phyloP scores from a whole-genome alignment of 2,888 invertebrate species.

The Amiota mariae region DNA sequence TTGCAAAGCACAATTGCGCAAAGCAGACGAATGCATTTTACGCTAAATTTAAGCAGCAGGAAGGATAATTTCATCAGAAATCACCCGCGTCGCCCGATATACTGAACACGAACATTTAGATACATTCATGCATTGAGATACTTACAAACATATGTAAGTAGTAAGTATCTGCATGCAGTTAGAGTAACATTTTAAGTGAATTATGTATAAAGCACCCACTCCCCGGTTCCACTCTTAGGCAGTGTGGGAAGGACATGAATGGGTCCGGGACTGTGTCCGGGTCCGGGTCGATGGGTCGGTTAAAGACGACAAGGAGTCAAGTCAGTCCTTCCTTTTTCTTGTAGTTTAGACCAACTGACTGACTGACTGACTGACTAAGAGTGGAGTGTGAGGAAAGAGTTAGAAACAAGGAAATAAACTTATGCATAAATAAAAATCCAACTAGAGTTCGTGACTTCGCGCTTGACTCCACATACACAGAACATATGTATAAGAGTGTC shows the following conservation, averaged over 20 bases:
- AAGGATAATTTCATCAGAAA: slow-evolving; percentile 15
- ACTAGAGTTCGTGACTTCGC: slow-evolving; percentile 29
- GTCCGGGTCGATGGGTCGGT: no score
- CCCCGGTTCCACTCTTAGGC: background rate
- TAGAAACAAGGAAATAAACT: slow-evolving; percentile 28
- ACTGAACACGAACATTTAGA: background rate
- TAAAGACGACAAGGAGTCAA: no score
- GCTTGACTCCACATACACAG: background rate
- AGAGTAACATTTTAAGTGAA: slow-evolving; percentile 14
- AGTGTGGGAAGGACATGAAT: background rate
- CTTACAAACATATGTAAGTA: background rate
- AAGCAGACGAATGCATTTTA: slow-evolving; percentile 20
- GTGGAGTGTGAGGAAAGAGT: background rate
- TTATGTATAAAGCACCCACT: slow-evolving; percentile 22
- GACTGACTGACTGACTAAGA: no score
- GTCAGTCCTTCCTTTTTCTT: no score
- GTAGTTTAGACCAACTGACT: no score
- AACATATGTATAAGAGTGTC: background rate
- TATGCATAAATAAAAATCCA: slow-evolving; percentile 32
- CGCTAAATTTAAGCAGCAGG: slow-evolving; percentile 30
- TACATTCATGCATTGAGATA: background rate
- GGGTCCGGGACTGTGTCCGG: background rate
- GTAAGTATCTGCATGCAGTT: background rate
- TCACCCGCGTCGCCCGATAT: no score
- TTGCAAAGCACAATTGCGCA: background rate